Evolutionary conservation across 2,113 vertebrate genomes (phyloP).

Genomic region (Petrocephalus zakoni): DNA sequence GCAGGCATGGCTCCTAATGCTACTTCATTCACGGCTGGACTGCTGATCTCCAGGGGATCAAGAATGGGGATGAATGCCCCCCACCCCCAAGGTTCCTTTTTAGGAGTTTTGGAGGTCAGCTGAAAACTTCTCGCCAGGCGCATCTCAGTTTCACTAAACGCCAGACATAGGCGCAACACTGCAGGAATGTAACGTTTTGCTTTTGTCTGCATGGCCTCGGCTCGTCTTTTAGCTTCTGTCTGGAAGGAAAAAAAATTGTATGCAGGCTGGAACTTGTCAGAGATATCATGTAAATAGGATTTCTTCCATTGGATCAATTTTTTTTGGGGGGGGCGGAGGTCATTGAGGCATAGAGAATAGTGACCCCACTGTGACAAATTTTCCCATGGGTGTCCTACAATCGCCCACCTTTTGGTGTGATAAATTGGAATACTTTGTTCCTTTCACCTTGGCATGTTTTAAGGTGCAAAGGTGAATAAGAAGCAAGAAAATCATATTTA

Average conservation of each 20-base stretch:
- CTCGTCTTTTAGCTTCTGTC: neutral
- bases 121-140: neutral
- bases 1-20: neutral
- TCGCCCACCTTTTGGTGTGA: neutral
- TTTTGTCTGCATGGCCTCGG: neutral
- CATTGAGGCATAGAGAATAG: neutral
- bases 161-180: neutral
- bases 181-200: neutral
- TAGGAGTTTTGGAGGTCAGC: neutral
- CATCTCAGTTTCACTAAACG: neutral
- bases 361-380: neutral
- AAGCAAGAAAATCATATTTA: neutral
- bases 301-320: neutral
- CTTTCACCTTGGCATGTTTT: neutral
- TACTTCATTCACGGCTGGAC: neutral
- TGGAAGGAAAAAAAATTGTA: neutral
- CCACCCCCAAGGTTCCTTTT: neutral
- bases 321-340: neutral
- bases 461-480: neutral
- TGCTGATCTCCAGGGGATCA: neutral
- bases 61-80: neutral
- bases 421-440: neutral
- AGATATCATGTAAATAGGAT: neutral
- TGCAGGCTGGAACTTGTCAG: neutral
- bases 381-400: neutral